Evolutionary conservation across 2,113 vertebrate genomes (phyloP), one percentile per base, ranked within the genome.

Genomic region (Clarias batrachus): DNA sequence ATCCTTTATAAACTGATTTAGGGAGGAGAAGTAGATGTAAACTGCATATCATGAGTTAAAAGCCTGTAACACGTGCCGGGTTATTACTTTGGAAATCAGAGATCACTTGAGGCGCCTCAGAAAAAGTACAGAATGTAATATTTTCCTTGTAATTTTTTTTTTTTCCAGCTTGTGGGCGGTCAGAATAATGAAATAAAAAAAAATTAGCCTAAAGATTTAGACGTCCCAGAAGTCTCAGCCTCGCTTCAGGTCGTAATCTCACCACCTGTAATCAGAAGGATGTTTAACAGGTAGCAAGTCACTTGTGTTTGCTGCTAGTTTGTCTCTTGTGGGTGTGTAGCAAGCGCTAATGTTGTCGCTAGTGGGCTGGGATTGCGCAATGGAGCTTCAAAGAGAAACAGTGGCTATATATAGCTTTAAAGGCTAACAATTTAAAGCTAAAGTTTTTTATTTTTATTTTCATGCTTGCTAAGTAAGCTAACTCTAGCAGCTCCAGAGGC

Each of bases 61-160:
- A 19, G 76, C 52, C 25, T 6, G 19, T 78, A 30, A 78, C 16
- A 59, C 12, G 27, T 30, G 17, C 14, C n/a, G 19, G 57, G 27
- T 81, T 81, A 81, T 81, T 81, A 62, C 78, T 62, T 3, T 41
- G 78, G 57, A 83, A 71, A 83, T 57, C 54, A 25, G 81, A 30
- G 48, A 70, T 68, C 81, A 70, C 81, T 83, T 66, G 25, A 56
- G 81, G 81, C 65, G 41, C 8, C 17, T 62, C 62, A 41, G 13
- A 41, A 41, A 62, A 81, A 59, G 30, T 81, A 8, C 57, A 14
- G 78, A 6, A 41, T 37, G 57, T 25, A 62, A 81, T 62, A 12
- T 37, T 81, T 62, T 3, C 19, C 33, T 25, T 14, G 30, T 21
- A 41, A 37, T 37, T 13, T 6, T 41, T 41, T 48, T 7, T 48